Evolutionary conservation across 2,113 vertebrate species (phyloP), one percentile per base, ranked within the genome.

Genomic region (Dipodomys ordii): DNA sequence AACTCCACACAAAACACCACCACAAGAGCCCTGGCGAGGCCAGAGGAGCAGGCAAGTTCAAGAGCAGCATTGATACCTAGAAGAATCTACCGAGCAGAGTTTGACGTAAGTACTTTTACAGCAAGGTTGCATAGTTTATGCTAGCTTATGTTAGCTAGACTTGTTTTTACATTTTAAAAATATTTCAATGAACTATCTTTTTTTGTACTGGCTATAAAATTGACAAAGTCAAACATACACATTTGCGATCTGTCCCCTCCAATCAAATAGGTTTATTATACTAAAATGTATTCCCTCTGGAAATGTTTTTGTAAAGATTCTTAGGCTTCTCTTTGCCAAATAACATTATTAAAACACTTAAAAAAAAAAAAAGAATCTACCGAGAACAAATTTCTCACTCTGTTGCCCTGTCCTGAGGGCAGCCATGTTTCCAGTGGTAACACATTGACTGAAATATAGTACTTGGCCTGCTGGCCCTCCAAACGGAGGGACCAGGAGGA

Each of bases 111-210:
- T 98, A 97, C 96, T 94, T 85, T 98, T 97, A 96, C 97, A 98
- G 81, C 95, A 93, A 94, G 95, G 89, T 93, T 98, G 95, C 97
- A 97, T 95, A 98, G 39, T 39, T 39, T 39, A 39, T 39, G 39
- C 39, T 39, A 39, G 49, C 49, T 49, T 96, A 73, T 92, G 92
- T 94, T 96, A 95, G 77, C 97, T 96, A 92, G 89, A 94, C 95
- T 93, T 92, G 79, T 96, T 98, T 98, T 98, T 98, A 98, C 97
- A 89, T 96, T 98, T 98, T 98, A 97, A 93, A 96, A 96, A 93
- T 93, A 95, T 93, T 97, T 97, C 95, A 92, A 30, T 90, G 97
- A 97, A 96, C 92, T 98, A 92, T 97, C 95, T 97, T 95, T 97
- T 97, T 98, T 98, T 98, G 96, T 98, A 98, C 96, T 92, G 96